Percentiles rank a stretch among this genome's conserved stretches.
These are phyloP conservation scores for Myotis yumanensis DNA, from an alignment of 2,113 vertebrate genomes.

Conservation along the genomic window DNA sequence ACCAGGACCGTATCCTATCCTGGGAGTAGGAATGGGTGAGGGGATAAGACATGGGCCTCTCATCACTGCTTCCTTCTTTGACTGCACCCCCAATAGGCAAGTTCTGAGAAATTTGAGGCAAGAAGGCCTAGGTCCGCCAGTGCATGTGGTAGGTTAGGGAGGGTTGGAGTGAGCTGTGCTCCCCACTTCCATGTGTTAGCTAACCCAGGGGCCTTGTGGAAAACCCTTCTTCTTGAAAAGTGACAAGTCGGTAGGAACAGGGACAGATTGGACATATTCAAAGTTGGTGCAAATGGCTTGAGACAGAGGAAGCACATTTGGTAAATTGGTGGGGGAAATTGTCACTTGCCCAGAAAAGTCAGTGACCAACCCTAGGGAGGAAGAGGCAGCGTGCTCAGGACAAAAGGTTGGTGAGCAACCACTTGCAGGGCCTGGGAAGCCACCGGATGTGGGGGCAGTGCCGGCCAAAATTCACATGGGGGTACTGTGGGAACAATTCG, in stretches of 20 bases:
- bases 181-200: background rate
- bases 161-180: background rate
- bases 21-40: too few species aligned
- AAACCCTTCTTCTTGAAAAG: background rate
- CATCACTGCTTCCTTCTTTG: background rate
- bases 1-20: background rate
- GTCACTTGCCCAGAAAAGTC: background rate
- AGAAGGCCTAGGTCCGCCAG: background rate
- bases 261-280: background rate
- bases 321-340: background rate
- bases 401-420: background rate
- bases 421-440: background rate
- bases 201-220: background rate
- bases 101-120: background rate
- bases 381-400: background rate
- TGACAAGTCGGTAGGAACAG: background rate
- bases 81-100: background rate
- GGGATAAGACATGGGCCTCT: background rate
- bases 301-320: background rate
- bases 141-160: rapidly evolving
- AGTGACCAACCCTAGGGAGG: background rate
- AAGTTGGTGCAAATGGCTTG: background rate
- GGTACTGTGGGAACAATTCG: background rate
- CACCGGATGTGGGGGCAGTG: background rate
- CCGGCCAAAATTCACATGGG: background rate